Evolutionary conservation across 2,113 vertebrate species (phyloP).

Genomic region (Clinocottus analis): DNA sequence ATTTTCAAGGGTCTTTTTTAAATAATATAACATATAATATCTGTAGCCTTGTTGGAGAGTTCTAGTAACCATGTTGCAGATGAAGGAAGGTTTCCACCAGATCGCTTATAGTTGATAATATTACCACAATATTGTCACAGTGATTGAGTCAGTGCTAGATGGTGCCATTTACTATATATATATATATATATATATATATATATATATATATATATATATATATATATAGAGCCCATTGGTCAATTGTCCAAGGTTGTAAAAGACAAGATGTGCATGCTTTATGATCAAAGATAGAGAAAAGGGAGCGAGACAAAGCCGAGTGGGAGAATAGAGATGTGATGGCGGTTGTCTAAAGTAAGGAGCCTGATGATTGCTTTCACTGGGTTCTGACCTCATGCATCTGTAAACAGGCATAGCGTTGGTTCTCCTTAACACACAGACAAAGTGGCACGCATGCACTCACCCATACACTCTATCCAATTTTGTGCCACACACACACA

Average conservation of each 20-base stretch:
- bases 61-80: background rate
- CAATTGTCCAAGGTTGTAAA: background rate
- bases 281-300: background rate
- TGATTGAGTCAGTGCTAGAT: no score
- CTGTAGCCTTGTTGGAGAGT: background rate
- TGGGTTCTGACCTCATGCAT: slow-evolving; percentile 66
- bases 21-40: background rate
- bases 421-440: slow-evolving; percentile 27
- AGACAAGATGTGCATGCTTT: background rate
- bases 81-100: background rate
- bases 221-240: background rate
- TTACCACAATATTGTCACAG: no score
- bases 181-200: no score
- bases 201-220: no score
- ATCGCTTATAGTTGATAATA: no score
- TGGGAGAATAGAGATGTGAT: slow-evolving; percentile 19
- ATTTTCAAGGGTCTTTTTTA: background rate
- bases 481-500: slow-evolving; percentile 16
- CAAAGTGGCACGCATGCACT: slow-evolving; percentile 30
- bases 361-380: slow-evolving; percentile 51
- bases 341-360: slow-evolving; percentile 6
- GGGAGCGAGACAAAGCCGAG: background rate
- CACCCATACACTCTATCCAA: slow-evolving; percentile 29
- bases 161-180: no score
- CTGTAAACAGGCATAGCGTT: slow-evolving; percentile 42